phyloP scores from a whole-genome alignment of 1,140 invertebrate species.

The Drosophila rhopaloa region DNA sequence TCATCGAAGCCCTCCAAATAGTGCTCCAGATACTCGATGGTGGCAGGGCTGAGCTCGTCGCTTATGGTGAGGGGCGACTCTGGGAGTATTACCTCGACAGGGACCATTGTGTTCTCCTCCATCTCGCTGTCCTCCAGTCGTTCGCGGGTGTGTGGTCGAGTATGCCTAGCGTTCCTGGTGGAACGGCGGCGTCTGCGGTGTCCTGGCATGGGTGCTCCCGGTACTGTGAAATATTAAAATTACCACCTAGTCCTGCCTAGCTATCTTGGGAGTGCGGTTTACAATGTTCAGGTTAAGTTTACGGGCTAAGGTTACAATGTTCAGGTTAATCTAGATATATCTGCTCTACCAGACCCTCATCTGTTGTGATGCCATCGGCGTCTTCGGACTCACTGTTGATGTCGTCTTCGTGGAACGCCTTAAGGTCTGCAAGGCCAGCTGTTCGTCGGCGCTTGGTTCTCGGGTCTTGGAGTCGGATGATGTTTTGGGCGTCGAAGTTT shows the following conservation, averaged over 20 bases:
- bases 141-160: no score
- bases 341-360: background rate
- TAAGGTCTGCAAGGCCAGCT: background rate
- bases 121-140: no score
- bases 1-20: no score
- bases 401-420: conserved; percentile 1
- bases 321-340: background rate
- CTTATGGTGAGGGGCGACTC: background rate
- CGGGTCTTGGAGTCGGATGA: conserved; percentile 1
- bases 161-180: no score
- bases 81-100: no score
- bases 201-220: no score
- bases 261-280: no score
- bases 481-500: background rate
- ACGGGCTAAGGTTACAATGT: background rate
- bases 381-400: background rate
- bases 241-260: no score
- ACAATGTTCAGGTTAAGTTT: no score
- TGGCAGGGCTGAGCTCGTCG: background rate
- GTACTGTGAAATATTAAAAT: no score
- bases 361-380: background rate
- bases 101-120: background rate
- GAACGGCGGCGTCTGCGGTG: no score
- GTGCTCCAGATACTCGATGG: background rate
- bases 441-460: conserved; percentile 1